Conservation (phyloP, 2,888 invertebrate genomes). For the Crematogaster levior region DNA sequence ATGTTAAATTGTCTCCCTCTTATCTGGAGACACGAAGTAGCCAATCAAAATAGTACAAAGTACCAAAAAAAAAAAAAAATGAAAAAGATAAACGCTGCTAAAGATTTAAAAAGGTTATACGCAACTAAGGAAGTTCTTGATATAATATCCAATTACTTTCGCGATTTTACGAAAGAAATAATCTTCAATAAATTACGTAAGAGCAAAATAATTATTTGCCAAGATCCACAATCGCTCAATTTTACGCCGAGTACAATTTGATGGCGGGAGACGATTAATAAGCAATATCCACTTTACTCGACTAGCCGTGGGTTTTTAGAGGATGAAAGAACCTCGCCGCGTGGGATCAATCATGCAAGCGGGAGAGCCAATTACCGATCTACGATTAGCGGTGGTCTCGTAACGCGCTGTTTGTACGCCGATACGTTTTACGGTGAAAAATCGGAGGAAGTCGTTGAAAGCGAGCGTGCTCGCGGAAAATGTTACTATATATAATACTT, state of each 20-base stretch:
- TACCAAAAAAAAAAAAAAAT: not conserved
- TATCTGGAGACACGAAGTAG: not conserved
- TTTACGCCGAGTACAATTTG: conserved; percentile 36
- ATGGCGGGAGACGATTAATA: conserved; percentile 48
- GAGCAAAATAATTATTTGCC: conserved; percentile 30
- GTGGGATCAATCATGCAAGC: conserved; percentile 49
- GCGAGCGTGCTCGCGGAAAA: not conserved
- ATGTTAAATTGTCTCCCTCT: not conserved
- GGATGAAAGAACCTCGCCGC: conserved; percentile 35
- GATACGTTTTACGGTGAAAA: not conserved
- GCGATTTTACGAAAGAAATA: conserved; percentile 1
- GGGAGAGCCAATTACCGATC: conserved; percentile 49
- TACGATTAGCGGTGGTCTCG: conserved; percentile 39
- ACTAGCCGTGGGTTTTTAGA: conserved; percentile 33
- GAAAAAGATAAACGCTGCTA: not conserved
- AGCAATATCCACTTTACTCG: conserved; percentile 35
- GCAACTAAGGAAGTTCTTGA: not conserved
- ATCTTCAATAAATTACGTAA: conserved; percentile 20
- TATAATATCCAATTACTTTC: not conserved
- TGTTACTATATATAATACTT: not conserved
- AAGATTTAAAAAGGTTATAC: not conserved
- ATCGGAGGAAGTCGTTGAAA: conserved; percentile 30
- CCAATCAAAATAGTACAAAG: not conserved
- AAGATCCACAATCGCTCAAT: conserved; percentile 29
- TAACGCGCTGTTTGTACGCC: conserved; percentile 20